Base-by-base conservation (phyloP, 2,797 vertebrate species). In the Pteronotus mesoamericanus region DNA sequence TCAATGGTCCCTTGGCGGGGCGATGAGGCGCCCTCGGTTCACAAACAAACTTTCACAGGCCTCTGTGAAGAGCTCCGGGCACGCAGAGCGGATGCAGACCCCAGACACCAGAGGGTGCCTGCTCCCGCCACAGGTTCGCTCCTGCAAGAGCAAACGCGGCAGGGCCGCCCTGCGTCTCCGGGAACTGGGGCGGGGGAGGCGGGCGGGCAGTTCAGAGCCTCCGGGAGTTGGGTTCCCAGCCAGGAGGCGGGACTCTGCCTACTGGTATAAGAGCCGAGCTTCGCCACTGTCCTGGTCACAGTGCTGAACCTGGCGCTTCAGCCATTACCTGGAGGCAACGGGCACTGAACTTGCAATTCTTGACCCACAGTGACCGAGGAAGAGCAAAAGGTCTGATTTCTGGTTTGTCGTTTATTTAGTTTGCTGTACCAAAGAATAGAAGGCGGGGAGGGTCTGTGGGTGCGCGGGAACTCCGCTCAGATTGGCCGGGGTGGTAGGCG, bases 321-420 rank as follows among this genome's bases (percentile, higher is more conserved):
- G 21, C 18, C 6, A 4, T 6, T 10, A 15, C 11, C 0, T 0
- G 2, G 0, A 34, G 6, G 5, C 39, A 9, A 4, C 48, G 0
- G 6, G 19, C 24, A 7, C 39, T 37, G 59, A 72, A 5, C 71
- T 32, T 34, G 75, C 10, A 55, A 16, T n/a, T 37, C 69, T n/a
- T 1, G 44, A 77, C 6, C 48, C 39, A 0, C 6, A 32, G 66
- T 11, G 79, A 51, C 39, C 24, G 68, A 55, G 66, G 4, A 87
- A 91, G 71, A 80, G 39, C 39, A 16, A 59, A 89, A 97, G 95
- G 94, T 94, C 19, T 69, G 66, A 91, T 72, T 74, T 82, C 66
- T 69, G 5, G 42, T 37, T 61, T 12, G 34, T 78, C 29, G 9
- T 46, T 55, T 68, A 53, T 42, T 79, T 68, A 26, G 42, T 61